These are phyloP conservation scores for Epinotia demarniana DNA, from an alignment of 2,888 invertebrate genomes.

Conservation along the genomic window DNA sequence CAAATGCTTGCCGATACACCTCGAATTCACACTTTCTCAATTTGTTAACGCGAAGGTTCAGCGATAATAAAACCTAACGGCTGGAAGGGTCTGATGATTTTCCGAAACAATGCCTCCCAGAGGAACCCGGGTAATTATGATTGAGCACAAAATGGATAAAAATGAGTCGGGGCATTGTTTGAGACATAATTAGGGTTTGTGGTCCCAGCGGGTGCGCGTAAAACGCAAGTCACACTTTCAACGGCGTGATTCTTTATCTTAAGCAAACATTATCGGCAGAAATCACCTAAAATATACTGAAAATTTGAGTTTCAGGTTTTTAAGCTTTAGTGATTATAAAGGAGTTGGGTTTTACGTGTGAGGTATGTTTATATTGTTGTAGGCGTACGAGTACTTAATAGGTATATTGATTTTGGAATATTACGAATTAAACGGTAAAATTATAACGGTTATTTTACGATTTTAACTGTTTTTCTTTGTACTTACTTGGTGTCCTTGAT, in stretches of 20 bases:
- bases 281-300: constrained; percentile 1
- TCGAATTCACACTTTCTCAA: constrained; percentile 49
- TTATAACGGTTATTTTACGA: too few species aligned
- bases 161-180: constrained; percentile 80
- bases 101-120: constrained; percentile 72
- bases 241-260: constrained; percentile 38
- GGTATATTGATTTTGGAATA: too few species aligned
- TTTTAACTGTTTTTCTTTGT: too few species aligned
- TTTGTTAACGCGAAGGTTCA: constrained; percentile 43
- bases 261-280: constrained; percentile 30
- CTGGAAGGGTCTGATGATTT: constrained; percentile 69
- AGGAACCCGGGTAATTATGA: constrained; percentile 80
- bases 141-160: constrained; percentile 84
- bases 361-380: not conserved
- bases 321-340: not conserved
- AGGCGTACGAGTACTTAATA: too few species aligned
- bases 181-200: constrained; percentile 83
- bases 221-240: constrained; percentile 71
- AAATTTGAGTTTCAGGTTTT: not conserved
- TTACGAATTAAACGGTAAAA: too few species aligned
- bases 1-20: constrained; percentile 51
- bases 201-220: constrained; percentile 68
- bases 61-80: constrained; percentile 58
- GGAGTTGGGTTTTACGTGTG: not conserved
- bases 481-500: too few species aligned